A percentile compares a stretch with the other conserved stretches of the same genome.
Evolutionary conservation across 2,113 vertebrate species (phyloP).

Genomic region (Alaudala cheleensis): DNA sequence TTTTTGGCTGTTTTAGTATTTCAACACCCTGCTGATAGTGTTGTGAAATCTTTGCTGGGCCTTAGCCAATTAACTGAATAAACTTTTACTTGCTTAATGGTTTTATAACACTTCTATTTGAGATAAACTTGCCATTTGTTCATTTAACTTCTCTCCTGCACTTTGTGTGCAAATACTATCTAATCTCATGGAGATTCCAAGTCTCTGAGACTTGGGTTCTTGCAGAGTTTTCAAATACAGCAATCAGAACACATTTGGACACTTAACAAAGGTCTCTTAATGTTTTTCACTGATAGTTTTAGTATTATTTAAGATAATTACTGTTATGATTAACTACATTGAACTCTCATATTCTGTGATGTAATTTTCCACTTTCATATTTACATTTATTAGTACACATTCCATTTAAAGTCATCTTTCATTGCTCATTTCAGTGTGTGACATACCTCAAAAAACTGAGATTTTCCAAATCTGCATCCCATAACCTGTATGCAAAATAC

Average conservation of each 20-base stretch:
- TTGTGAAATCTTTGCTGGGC: constrained; percentile 44
- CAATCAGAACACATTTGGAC: neutral
- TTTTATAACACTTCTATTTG: constrained; percentile 20
- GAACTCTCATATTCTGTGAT: neutral
- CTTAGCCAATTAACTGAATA: constrained; percentile 36
- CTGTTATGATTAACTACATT: neutral
- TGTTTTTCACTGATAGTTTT: neutral
- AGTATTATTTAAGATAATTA: neutral
- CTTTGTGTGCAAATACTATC: neutral
- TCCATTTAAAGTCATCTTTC: neutral
- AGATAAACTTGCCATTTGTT: constrained; percentile 5
- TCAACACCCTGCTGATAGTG: constrained; percentile 25
- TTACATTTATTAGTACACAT: neutral
- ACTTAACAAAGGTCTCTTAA: neutral
- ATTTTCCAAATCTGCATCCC: neutral
- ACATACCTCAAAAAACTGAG: neutral
- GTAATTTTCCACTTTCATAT: neutral
- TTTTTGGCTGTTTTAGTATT: neutral
- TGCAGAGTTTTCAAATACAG: neutral
- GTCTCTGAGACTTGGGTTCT: neutral
- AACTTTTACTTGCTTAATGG: constrained; percentile 30
- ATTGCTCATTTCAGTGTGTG: neutral
- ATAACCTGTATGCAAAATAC: neutral
- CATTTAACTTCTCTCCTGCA: neutral
- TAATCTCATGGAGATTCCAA: neutral